Percentiles rank a stretch among this genome's conserved stretches.
Conservation (phyloP, 2,113 vertebrate genomes). For the Heterocephalus glaber region DNA sequence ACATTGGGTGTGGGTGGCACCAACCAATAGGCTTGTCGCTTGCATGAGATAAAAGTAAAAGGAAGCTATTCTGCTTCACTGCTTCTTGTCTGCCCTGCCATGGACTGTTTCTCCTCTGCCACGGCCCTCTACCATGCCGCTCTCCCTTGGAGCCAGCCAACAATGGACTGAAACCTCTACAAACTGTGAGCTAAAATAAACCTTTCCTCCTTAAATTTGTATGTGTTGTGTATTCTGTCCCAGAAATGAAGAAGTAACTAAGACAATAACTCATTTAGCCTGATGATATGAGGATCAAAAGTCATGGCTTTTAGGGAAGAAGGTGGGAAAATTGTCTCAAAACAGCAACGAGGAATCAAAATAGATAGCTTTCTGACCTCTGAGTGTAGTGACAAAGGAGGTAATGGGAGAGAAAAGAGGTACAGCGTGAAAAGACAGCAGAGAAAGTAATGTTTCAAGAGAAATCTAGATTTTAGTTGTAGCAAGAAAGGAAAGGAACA, state of each 20-base stretch:
- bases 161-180: background rate
- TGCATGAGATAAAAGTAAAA: background rate
- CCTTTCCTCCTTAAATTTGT: background rate
- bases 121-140: background rate
- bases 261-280: background rate
- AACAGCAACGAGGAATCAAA: background rate
- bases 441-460: background rate
- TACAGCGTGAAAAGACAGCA: background rate
- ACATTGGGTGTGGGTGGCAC: background rate
- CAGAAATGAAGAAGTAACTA: background rate
- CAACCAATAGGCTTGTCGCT: background rate
- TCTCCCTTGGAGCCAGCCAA: background rate
- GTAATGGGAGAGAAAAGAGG: background rate
- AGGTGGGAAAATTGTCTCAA: background rate
- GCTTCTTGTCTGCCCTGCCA: background rate
- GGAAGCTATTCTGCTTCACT: background rate
- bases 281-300: conserved; percentile 7
- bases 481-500: background rate
- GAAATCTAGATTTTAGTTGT: background rate
- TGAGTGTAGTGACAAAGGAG: background rate
- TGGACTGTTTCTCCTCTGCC: background rate
- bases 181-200: background rate
- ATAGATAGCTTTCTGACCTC: background rate
- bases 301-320: background rate
- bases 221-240: background rate